Percentiles rank a stretch among this genome's conserved stretches.
phyloP scores from a whole-genome alignment of 2,797 vertebrate species.

The Helostoma temminkii region DNA sequence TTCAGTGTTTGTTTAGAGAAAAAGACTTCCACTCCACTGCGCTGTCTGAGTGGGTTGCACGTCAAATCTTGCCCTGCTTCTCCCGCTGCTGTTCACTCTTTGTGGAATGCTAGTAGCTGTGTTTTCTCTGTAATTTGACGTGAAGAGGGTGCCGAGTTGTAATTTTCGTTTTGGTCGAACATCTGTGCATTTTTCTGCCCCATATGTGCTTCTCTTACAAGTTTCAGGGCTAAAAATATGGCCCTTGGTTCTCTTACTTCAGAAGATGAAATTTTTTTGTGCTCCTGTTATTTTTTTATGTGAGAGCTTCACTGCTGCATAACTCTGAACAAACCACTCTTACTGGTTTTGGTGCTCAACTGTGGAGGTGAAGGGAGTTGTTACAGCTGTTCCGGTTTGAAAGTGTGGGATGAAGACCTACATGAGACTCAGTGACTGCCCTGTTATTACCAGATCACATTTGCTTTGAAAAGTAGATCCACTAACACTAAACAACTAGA shows the following conservation, averaged over 20 bases:
- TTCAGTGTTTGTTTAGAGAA: slow-evolving; percentile 74
- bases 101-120: slow-evolving; percentile 2
- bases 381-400: slow-evolving; percentile 60
- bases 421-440: slow-evolving; percentile 42
- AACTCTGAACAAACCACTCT: slow-evolving; percentile 13
- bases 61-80: slow-evolving; percentile 49
- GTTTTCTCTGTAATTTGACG: slow-evolving; percentile 71
- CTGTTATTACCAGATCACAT: slow-evolving; percentile 70
- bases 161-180: slow-evolving; percentile 62
- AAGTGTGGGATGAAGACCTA: slow-evolving; percentile 62
- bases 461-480: slow-evolving; percentile 41
- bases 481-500: slow-evolving; percentile 30
- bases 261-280: slow-evolving; percentile 2
- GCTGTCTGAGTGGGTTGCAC: slow-evolving; percentile 61
- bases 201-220: slow-evolving; percentile 40
- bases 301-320: neutral
- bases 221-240: slow-evolving; percentile 53
- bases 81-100: slow-evolving; percentile 27
- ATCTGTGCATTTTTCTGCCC: slow-evolving; percentile 55
- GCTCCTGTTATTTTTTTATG: neutral
- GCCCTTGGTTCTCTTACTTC: neutral
- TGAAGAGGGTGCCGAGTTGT: slow-evolving; percentile 37
- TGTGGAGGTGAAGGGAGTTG: slow-evolving; percentile 60
- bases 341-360: slow-evolving; percentile 27
- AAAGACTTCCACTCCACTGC: slow-evolving; percentile 78